phyloP scores from a whole-genome alignment of 2,797 vertebrate genomes.

The Platyrinchus mystaceus region DNA sequence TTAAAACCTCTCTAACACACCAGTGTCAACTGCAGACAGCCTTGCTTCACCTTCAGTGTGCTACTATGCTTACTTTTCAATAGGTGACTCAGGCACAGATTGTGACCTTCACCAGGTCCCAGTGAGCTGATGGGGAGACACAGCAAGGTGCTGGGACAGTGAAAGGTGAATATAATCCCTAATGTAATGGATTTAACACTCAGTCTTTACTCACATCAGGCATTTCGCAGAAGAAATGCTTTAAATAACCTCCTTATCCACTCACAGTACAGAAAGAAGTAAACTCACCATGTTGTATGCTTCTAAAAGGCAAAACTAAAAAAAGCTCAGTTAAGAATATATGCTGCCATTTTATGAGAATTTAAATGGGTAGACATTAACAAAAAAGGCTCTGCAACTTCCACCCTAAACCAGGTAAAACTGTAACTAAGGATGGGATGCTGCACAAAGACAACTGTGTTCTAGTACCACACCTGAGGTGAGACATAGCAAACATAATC shows the following conservation, averaged over 20 bases:
- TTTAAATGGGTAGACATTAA: not conserved
- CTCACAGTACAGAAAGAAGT: not conserved
- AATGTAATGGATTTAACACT: not conserved
- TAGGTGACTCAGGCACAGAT: not conserved
- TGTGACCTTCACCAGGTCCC: not conserved
- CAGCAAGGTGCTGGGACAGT: not conserved
- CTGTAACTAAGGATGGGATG: not conserved
- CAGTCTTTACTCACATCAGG: not conserved
- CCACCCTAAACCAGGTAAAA: not conserved
- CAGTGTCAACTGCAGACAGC: not conserved
- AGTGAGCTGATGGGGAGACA: not conserved
- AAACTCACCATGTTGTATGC: not conserved
- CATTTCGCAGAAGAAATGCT: not conserved
- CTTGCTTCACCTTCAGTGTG: not conserved
- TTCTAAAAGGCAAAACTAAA: not conserved
- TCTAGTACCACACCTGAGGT: not conserved
- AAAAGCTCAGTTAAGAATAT: not conserved
- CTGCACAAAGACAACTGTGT: not conserved
- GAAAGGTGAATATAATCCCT: not conserved
- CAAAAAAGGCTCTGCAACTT: rapidly evolving
- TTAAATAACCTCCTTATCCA: not conserved
- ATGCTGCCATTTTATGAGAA: not conserved
- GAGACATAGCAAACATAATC: not conserved
- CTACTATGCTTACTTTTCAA: not conserved
- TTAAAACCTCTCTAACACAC: not conserved